Conservation (phyloP, 2,113 vertebrate species). For the Echinops telfairi region DNA sequence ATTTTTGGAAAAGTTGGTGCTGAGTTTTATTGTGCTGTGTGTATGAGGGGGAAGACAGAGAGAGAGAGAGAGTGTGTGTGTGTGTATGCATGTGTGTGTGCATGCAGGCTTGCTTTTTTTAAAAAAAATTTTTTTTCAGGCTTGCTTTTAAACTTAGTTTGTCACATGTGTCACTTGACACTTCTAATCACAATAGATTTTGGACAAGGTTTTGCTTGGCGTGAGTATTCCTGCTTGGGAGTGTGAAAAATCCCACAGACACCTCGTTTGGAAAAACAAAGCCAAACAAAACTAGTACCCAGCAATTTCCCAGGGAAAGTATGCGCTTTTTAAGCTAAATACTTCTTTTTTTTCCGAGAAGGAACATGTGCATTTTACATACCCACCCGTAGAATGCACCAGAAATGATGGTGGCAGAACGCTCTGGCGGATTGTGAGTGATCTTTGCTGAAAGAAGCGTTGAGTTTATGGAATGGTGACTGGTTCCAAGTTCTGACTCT, state of each 20-base stretch:
- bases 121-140: no score
- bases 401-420: background rate
- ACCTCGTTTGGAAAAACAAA: constrained; percentile 3
- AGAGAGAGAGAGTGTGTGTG: no score
- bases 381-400: background rate
- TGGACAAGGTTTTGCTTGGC: constrained; percentile 48
- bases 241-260: constrained; percentile 57
- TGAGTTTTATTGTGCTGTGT: constrained; percentile 50
- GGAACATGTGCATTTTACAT: no score
- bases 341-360: background rate
- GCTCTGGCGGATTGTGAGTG: background rate
- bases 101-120: background rate
- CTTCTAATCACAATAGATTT: constrained; percentile 47
- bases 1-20: constrained; percentile 45
- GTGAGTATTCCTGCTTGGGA: constrained; percentile 45
- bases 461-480: background rate
- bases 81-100: no score
- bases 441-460: no score
- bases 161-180: background rate
- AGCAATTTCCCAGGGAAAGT: constrained; percentile 26
- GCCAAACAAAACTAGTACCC: constrained; percentile 36
- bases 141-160: constrained; percentile 50
- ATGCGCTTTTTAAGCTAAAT: constrained; percentile 23
- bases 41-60: no score
- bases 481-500: background rate